A percentile compares a stretch with the other conserved stretches of the same genome.
Conservation (phyloP, 1,140 invertebrate genomes). For the Cyphomyrmex costatus region DNA sequence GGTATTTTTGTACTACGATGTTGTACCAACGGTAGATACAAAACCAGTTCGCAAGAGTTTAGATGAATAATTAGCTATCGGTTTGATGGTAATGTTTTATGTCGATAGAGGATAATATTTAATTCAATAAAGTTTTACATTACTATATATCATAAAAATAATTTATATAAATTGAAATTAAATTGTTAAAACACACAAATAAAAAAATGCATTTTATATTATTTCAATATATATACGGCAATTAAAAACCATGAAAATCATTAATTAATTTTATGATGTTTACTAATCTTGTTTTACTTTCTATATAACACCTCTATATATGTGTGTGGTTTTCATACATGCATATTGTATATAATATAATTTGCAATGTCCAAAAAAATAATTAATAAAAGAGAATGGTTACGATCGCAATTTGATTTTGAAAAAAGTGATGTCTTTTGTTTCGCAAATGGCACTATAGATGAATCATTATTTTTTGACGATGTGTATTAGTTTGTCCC, state of each 20-base stretch:
- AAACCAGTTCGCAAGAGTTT: background rate
- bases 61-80: background rate
- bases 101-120: background rate
- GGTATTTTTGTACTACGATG: background rate
- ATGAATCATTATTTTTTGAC: background rate
- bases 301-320: background rate
- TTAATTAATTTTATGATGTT: background rate
- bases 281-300: background rate
- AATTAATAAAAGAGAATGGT: background rate
- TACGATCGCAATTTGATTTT: background rate
- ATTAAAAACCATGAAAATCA: background rate
- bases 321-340: background rate
- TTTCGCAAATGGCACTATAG: background rate
- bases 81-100: constrained; percentile 2
- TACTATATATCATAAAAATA: background rate
- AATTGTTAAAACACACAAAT: background rate
- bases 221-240: background rate
- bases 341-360: background rate
- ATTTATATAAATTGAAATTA: constrained; percentile 4
- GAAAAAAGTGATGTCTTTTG: background rate
- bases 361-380: background rate
- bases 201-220: background rate
- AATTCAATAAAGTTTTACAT: background rate
- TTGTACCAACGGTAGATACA: constrained; percentile 11
- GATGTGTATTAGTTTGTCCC: constrained; percentile 23